These are phyloP conservation scores for Dreissena rostriformis DNA, from an alignment of 1,140 invertebrate genomes.

Conservation along the genomic window DNA sequence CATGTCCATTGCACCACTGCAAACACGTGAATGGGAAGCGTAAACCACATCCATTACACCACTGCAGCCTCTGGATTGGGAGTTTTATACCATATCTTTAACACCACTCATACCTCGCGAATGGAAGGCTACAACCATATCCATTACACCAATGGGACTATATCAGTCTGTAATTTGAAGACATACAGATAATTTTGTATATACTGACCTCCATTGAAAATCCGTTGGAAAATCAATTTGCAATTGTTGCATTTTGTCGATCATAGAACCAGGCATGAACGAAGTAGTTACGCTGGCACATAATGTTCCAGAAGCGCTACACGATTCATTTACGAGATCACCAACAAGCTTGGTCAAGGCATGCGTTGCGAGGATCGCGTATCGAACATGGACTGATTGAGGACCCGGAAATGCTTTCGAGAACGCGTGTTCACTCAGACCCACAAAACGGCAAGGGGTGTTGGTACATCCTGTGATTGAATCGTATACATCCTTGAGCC, in stretches of 20 bases:
- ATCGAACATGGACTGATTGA: background rate
- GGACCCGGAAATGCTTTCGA: background rate
- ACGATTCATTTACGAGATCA: background rate
- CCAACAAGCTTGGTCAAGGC: background rate
- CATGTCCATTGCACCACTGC: too few species aligned
- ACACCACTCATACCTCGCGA: too few species aligned
- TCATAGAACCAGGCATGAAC: slow-evolving; percentile 6
- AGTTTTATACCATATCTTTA: too few species aligned
- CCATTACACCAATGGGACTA: too few species aligned
- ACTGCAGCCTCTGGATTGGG: too few species aligned
- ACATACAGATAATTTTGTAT: background rate
- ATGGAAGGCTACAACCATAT: too few species aligned
- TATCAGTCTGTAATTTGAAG: too few species aligned
- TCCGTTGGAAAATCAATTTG: background rate
- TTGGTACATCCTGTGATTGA: slow-evolving; percentile 10
- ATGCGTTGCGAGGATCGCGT: slow-evolving; percentile 21
- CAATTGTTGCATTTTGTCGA: background rate
- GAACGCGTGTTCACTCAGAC: background rate
- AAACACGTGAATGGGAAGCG: too few species aligned
- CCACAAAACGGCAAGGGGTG: background rate
- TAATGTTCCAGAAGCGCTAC: background rate
- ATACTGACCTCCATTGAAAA: slow-evolving; percentile 37
- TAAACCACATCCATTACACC: too few species aligned
- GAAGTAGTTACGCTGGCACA: too few species aligned
- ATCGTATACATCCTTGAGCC: slow-evolving; percentile 20